These are phyloP conservation scores for Glossophaga mutica DNA, from an alignment of 2,797 vertebrate genomes.

Conservation along the genomic window DNA sequence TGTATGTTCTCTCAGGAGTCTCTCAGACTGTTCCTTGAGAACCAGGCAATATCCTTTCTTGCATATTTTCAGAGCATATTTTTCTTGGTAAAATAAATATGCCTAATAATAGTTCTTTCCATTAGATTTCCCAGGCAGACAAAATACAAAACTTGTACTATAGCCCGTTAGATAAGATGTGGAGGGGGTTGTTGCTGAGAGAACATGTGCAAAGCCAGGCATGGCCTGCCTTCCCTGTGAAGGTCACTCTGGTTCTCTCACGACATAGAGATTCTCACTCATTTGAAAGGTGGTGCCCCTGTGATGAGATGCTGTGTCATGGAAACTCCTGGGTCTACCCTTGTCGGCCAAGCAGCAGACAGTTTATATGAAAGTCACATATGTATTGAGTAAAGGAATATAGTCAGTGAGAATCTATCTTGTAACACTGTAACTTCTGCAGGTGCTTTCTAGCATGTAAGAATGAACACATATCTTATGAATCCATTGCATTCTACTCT, in stretches of 20 bases:
- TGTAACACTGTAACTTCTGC: background rate
- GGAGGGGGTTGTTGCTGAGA: background rate
- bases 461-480: background rate
- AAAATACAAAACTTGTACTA: constrained; percentile 47
- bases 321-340: constrained; percentile 74
- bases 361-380: constrained; percentile 56
- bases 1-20: background rate
- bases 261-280: constrained; percentile 65
- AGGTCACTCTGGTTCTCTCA: background rate
- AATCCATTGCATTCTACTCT: background rate
- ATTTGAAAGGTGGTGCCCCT: constrained; percentile 50
- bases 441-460: background rate
- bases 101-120: constrained; percentile 72
- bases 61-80: constrained; percentile 58
- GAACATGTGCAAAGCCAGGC: constrained; percentile 11
- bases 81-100: constrained; percentile 68
- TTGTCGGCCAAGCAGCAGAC: constrained; percentile 73
- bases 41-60: constrained; percentile 39
- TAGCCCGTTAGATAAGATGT: constrained; percentile 53
- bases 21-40: constrained; percentile 57
- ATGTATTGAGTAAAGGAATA: constrained; percentile 33
- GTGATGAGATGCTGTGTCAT: constrained; percentile 62
- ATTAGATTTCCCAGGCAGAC: constrained; percentile 67
- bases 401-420: background rate
- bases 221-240: constrained; percentile 9